phyloP scores from a whole-genome alignment of 2,888 invertebrate species.

The Conus canariensis region DNA sequence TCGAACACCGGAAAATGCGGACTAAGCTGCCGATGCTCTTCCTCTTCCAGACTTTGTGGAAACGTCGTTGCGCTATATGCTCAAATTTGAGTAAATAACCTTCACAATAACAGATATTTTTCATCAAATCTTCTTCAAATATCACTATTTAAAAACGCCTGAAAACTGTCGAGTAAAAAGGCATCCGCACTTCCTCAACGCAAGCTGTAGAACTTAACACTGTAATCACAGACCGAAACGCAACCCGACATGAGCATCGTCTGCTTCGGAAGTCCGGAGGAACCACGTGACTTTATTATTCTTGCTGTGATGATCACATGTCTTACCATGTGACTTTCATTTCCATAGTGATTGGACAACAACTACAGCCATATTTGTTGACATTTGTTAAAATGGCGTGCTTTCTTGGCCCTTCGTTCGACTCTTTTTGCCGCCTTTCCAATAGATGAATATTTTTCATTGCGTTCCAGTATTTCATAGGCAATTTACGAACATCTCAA shows the following conservation, averaged over 20 bases:
- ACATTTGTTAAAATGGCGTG: conserved; percentile 51
- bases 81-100: not conserved
- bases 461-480: not conserved
- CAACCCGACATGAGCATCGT: conserved; percentile 17
- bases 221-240: not conserved
- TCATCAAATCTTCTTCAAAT: not conserved
- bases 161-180: no score
- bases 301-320: not conserved
- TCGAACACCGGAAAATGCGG: no score
- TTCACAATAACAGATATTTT: not conserved
- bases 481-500: not conserved
- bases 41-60: not conserved
- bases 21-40: not conserved
- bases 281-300: conserved; percentile 39
- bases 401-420: not conserved
- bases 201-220: not conserved
- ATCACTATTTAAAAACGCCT: not conserved
- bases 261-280: conserved; percentile 17
- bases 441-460: not conserved
- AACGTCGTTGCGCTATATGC: not conserved
- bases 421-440: not conserved
- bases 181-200: not conserved
- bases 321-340: conserved; percentile 51
- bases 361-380: conserved; percentile 60
- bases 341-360: conserved; percentile 64